Evolutionary conservation across 2,888 invertebrate species (phyloP), one percentile per base, ranked within the genome.

Genomic region (Hydrotaea diabolus): DNA sequence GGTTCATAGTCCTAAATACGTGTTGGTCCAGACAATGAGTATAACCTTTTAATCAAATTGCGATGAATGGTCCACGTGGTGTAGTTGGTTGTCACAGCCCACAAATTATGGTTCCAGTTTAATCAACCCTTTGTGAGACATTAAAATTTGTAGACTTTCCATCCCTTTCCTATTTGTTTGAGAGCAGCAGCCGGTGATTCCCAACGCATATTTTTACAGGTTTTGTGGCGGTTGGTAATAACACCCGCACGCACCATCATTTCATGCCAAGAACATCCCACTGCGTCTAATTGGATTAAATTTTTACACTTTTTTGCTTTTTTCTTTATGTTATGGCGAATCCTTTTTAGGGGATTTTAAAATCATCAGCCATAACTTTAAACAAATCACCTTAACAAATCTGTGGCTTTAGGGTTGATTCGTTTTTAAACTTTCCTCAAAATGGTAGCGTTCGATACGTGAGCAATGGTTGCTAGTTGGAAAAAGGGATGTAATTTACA

Each of bases 11-110:
- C 66, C 74, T 55, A 1, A 31, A 74, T 21, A 21, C 55, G 19
- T 26, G 7, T 59, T 0, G 26, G n/a, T n/a, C n/a, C n/a, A 39
- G 11, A 53, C n/a, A 15, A 74, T 36, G 31, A 17, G 23, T 49
- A 66, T 69, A 75, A 80, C 64, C 80, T 43, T 75, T 57, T 84
- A 80, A 86, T 83, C 81, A 85, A 86, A 87, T 86, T 73, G 71
- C n/a, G 46, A 9, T 17, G 53, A n/a, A n/a, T 17, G n/a, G 53
- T 53, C 8, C 36, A 57, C 26, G 31, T 64, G 5, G 17, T n/a
- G 15, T 36, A 5, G 36, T 3, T 36, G 39, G 39, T 39, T 4
- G 39, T 8, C 11, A 13, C 26, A 53, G 36, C 19, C 57, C 46
- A 59, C 69, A 75, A 59, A 49, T 79, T 64, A 64, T 72, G 49